These are phyloP conservation scores for Lophotriccus pileatus DNA, from an alignment of 2,797 vertebrate genomes.

Conservation along the genomic window DNA sequence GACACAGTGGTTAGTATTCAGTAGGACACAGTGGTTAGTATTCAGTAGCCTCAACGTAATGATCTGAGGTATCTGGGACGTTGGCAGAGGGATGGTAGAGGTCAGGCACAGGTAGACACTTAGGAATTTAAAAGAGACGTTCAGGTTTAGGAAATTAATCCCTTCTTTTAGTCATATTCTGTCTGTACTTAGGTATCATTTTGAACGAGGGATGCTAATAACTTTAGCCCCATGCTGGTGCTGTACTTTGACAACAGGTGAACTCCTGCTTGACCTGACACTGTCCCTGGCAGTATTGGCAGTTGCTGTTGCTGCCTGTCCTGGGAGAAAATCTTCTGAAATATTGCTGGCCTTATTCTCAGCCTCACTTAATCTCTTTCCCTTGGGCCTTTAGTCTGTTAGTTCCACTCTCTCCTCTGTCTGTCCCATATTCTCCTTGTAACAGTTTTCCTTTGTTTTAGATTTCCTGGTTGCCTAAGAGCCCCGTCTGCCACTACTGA, in stretches of 20 bases:
- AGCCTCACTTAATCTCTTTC: not conserved
- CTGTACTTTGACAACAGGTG: not conserved
- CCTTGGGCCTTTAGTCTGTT: not conserved
- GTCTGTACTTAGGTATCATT: not conserved
- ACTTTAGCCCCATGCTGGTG: not conserved
- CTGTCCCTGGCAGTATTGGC: not conserved
- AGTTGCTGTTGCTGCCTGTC: not conserved
- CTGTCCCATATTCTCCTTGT: not conserved
- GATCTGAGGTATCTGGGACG: not conserved
- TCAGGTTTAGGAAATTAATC: not conserved
- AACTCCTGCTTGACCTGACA: not conserved
- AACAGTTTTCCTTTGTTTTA: constrained; percentile 22
- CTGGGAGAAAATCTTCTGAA: not conserved
- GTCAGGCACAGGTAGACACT: not conserved
- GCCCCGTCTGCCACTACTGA: not conserved
- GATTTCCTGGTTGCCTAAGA: constrained; percentile 18
- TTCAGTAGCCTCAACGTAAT: not conserved
- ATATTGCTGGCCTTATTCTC: not conserved
- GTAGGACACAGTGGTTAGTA: not conserved
- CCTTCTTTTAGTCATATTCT: not conserved
- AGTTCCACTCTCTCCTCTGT: not conserved
- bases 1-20: not conserved
- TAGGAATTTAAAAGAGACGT: not conserved
- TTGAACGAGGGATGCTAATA: not conserved
- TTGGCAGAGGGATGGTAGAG: not conserved